Evolutionary conservation across 92 coral and sea anemone genomes (phyloP).

Genomic region (Ricordea florida): DNA sequence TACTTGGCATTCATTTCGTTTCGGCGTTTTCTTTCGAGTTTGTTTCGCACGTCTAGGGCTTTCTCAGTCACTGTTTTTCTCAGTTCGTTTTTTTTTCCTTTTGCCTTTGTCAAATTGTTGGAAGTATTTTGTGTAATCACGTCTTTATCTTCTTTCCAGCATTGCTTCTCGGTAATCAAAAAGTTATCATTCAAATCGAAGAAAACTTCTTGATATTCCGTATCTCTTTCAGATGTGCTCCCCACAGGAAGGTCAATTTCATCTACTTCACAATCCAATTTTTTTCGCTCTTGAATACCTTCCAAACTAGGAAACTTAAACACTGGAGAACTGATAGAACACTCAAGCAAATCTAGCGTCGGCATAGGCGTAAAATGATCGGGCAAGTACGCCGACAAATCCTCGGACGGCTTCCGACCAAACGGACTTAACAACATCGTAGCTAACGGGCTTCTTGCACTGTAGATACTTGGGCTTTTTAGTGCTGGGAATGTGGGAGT

Average conservation of each 20-base stretch:
- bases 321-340: conserved; percentile 1
- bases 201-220: neutral
- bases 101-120: neutral
- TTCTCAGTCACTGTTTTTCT: neutral
- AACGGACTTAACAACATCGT: conserved; percentile 30
- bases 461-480: neutral
- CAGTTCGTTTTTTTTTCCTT: neutral
- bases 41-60: conserved; percentile 24
- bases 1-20: conserved; percentile 46
- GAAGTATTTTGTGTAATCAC: neutral
- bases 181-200: neutral
- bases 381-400: conserved; percentile 31
- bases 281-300: neutral
- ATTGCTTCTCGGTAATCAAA: neutral
- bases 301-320: conserved; percentile 20
- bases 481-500: conserved; percentile 24
- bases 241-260: neutral
- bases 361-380: conserved; percentile 41
- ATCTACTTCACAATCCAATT: neutral
- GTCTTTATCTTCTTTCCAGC: neutral
- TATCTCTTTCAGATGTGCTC: too few relatives aligned
- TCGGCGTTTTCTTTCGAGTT: conserved; percentile 45
- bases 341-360: conserved; percentile 25
- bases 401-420: conserved; percentile 24
- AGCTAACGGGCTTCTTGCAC: conserved; percentile 18